Evolutionary conservation across 2,797 vertebrate species (phyloP), one percentile per base, ranked within the genome.

Genomic region (Lateolabrax maculatus): DNA sequence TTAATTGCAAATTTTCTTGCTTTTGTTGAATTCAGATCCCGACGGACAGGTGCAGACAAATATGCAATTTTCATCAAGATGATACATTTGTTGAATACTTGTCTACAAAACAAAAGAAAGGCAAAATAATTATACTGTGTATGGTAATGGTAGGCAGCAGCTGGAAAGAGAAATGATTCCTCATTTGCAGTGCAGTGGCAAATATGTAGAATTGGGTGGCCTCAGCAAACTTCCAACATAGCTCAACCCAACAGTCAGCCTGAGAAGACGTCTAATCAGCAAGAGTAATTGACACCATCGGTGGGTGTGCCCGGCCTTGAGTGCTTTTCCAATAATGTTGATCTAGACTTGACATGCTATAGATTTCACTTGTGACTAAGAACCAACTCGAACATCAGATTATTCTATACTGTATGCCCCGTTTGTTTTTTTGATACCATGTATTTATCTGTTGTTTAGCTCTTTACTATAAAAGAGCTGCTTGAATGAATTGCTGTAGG

Each of bases 401-500:
- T 9, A 29, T 7, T 53, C 39, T 18, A 36, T 58, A 49, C n/a
- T n/a, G n/a, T n/a, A 27, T 39, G 21, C 37, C 29, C 25, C 1
- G 0, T 55, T 41, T 49, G 12, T 9, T 15, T 56, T 57, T 60
- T 9, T 10, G 6, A 63, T 56, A 43, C 25, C 19, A 16, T 31
- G 44, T 41, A 18, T 58, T 29, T 23, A 63, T 52, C 53, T 36
- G 3, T 58, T 55, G 34, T 80, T 82, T 34, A 21, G 27, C 43
- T 73, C 51, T 71, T 71, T 61, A 34, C 25, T 11, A 15, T 53
- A n/a, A 66, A 21, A 46, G 34, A 65, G 48, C 82, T 29, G 49
- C 75, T 79, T 55, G 43, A 78, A 34, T 81, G 71, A 69, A 56
- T 70, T 7, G 31, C 80, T 49, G 60, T 36, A 13, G 46, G 36